Percentiles rank a stretch among this genome's conserved stretches.
These are phyloP conservation scores for Palythoa caribaeorum DNA, from an alignment of 92 coral and sea anemone species.

Conservation along the genomic window DNA sequence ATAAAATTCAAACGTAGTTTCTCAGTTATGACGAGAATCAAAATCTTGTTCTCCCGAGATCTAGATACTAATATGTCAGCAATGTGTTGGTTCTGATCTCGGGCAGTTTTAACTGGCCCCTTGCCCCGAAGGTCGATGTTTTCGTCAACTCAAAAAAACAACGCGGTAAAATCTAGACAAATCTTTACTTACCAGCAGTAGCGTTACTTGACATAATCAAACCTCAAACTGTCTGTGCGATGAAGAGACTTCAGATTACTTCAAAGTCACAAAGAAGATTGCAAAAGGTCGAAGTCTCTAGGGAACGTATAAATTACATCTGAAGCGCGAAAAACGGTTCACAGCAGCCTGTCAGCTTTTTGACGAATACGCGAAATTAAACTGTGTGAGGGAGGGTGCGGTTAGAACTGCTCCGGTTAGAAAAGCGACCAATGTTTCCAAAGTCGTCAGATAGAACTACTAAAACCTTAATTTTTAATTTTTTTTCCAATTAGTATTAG, in stretches of 20 bases:
- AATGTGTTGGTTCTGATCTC: not conserved
- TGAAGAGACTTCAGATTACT: not conserved
- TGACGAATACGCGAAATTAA: not conserved
- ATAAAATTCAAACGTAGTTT: too few relatives aligned
- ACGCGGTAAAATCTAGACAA: not conserved
- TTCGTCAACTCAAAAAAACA: not conserved
- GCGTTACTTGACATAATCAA: conserved; percentile 24
- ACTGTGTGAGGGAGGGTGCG: conserved; percentile 24
- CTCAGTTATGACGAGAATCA: too few relatives aligned
- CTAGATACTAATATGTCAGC: too few relatives aligned
- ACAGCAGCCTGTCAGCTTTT: conserved; percentile 1
- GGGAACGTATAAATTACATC: not conserved
- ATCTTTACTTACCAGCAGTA: conserved; percentile 12
- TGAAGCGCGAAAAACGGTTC: conserved; percentile 50
- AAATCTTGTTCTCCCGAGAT: not conserved
- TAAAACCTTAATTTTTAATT: not conserved
- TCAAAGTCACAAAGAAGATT: not conserved
- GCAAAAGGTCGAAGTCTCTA: not conserved
- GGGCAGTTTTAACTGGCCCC: not conserved
- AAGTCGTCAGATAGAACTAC: not conserved
- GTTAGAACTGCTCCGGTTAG: too few relatives aligned
- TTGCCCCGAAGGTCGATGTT: not conserved
- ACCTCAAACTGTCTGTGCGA: not conserved
- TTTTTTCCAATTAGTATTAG: too few relatives aligned
- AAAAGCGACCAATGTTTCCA: not conserved